A percentile compares a stretch with the other conserved stretches of the same genome.
Conservation (phyloP, 2,797 vertebrate genomes). For the Sebastes jordani region DNA sequence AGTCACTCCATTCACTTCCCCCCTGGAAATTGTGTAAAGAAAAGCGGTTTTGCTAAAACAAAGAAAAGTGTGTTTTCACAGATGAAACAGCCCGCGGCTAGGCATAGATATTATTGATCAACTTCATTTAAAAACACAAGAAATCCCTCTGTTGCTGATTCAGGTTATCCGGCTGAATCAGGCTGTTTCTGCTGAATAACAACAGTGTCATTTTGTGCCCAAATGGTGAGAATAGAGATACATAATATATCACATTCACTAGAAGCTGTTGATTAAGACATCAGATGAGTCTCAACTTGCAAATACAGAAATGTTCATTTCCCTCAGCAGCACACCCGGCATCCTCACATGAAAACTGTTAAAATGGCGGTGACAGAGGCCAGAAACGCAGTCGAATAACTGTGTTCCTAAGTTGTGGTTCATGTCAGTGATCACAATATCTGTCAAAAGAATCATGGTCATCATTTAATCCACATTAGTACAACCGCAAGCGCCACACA, state of each 20-base stretch:
- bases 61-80: slow-evolving; percentile 47
- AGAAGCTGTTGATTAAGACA: slow-evolving; percentile 3
- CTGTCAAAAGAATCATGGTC: slow-evolving; percentile 28
- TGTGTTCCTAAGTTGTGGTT: neutral
- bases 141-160: slow-evolving; percentile 2
- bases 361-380: neutral
- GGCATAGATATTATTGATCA: slow-evolving; percentile 16
- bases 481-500: slow-evolving; percentile 4
- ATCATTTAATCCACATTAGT: slow-evolving; percentile 22
- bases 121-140: slow-evolving; percentile 32
- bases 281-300: neutral
- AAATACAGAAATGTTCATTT: neutral
- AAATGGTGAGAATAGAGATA: no score
- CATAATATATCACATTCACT: neutral
- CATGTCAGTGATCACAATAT: slow-evolving; percentile 18
- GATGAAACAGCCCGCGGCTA: slow-evolving; percentile 10
- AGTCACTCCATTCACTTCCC: neutral
- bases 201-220: neutral
- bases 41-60: slow-evolving; percentile 37
- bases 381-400: neutral
- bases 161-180: neutral
- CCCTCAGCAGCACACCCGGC: neutral
- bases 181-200: neutral
- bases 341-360: neutral
- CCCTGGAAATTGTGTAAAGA: slow-evolving; percentile 5